A percentile compares a stretch with the other conserved stretches of the same genome.
Evolutionary conservation across 2,888 invertebrate species (phyloP).

Genomic region (Sesia bembeciformis): DNA sequence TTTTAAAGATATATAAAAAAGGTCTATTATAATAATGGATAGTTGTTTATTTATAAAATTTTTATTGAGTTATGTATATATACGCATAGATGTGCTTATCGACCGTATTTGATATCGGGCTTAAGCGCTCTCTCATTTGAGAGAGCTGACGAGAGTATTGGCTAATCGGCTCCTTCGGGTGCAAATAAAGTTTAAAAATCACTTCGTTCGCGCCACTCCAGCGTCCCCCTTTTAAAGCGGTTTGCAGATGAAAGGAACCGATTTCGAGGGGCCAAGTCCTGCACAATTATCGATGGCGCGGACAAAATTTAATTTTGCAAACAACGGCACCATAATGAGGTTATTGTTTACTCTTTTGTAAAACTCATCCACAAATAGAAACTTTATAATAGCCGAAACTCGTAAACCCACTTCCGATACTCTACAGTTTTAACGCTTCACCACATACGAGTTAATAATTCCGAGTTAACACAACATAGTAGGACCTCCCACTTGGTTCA

Average conservation of each 20-base stretch:
- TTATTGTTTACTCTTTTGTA: too few relatives aligned
- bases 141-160: constrained; percentile 12
- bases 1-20: too few relatives aligned
- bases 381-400: background rate
- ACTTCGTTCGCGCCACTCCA: constrained; percentile 31
- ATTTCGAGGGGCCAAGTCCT: constrained; percentile 6
- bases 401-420: background rate
- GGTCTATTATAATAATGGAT: too few relatives aligned
- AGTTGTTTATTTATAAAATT: too few relatives aligned
- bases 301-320: background rate
- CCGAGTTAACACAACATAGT: too few relatives aligned
- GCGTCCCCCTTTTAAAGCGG: constrained; percentile 25
- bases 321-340: too few relatives aligned
- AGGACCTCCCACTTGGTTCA: background rate
- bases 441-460: background rate
- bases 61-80: too few relatives aligned
- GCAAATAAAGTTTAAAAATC: constrained; percentile 55
- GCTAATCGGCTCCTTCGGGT: constrained; percentile 34
- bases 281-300: background rate
- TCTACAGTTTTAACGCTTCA: background rate
- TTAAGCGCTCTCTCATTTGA: background rate
- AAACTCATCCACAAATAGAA: too few relatives aligned
- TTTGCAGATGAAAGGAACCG: constrained; percentile 30
- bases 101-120: too few relatives aligned
- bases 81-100: too few relatives aligned